phyloP scores from a whole-genome alignment of 1,140 invertebrate species.

The Diachasmimorpha longicaudata region DNA sequence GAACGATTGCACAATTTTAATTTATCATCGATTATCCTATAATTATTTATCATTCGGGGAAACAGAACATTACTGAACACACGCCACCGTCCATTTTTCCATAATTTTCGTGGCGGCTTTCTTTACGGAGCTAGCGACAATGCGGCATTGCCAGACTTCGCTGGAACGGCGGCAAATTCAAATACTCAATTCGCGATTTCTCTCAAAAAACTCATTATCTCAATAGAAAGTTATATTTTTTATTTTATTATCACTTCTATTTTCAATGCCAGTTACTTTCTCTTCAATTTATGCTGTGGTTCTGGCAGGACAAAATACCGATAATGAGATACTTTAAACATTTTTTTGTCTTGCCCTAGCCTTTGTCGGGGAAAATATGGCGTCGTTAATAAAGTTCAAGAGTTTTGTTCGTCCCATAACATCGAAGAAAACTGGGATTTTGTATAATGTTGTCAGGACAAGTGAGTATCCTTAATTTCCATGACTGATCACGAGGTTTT shows the following conservation, averaged over 20 bases:
- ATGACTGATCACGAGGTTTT: not conserved
- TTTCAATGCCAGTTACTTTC: too few species aligned
- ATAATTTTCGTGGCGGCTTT: slow-evolving; percentile 10
- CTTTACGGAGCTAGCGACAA: not conserved
- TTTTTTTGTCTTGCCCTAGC: not conserved
- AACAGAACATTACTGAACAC: slow-evolving; percentile 24
- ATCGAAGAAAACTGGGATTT: slow-evolving; percentile 13
- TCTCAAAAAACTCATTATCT: not conserved
- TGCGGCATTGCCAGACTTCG: not conserved
- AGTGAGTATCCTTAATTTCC: slow-evolving; percentile 16
- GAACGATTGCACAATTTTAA: not conserved
- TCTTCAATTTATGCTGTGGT: too few species aligned
- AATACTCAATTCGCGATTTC: not conserved
- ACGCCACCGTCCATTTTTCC: slow-evolving; percentile 46
- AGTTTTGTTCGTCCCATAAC: slow-evolving; percentile 23
- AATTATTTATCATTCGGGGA: slow-evolving; percentile 10
- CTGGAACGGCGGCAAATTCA: not conserved
- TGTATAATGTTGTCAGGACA: slow-evolving; percentile 21
- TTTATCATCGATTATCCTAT: not conserved
- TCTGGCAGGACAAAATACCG: too few species aligned
- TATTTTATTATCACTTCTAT: too few species aligned
- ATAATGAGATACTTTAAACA: too few species aligned
- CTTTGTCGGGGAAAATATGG: slow-evolving; percentile 21
- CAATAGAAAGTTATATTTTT: not conserved
- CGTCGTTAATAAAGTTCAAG: slow-evolving; percentile 26